phyloP scores from a whole-genome alignment of 2,888 invertebrate species.

The Heteromyza rotundicornis region DNA sequence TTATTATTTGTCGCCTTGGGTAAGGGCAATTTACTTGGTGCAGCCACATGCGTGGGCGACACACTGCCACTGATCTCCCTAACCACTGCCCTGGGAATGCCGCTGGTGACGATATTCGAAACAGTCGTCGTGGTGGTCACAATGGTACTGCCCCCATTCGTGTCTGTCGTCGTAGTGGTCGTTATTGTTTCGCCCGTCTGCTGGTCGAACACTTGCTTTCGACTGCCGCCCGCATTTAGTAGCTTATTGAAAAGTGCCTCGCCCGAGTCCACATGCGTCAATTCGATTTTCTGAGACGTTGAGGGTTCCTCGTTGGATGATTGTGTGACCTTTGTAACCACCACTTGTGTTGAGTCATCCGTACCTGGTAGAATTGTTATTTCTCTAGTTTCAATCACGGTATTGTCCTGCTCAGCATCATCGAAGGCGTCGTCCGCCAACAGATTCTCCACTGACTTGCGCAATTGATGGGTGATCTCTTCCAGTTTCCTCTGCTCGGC shows the following conservation, averaged over 20 bases:
- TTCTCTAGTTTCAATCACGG: slow-evolving; percentile 42
- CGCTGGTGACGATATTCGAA: slow-evolving; percentile 57
- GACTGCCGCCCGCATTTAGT: slow-evolving; percentile 43
- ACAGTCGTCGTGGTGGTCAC: slow-evolving; percentile 57
- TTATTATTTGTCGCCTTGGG: slow-evolving; percentile 10
- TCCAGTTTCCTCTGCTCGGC: slow-evolving; percentile 54
- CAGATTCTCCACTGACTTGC: slow-evolving; percentile 53
- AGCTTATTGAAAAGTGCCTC: slow-evolving; percentile 51
- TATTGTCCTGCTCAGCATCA: neutral
- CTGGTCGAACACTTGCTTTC: slow-evolving; percentile 49
- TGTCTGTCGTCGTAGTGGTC: slow-evolving; percentile 54
- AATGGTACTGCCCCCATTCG: slow-evolving; percentile 42
- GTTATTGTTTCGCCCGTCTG: slow-evolving; percentile 48
- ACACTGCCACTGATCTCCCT: slow-evolving; percentile 15
- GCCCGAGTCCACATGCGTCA: slow-evolving; percentile 37
- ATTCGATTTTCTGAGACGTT: neutral
- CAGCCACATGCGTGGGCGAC: neutral
- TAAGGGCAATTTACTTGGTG: slow-evolving; percentile 28
- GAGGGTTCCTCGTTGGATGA: neutral
- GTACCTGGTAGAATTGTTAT: slow-evolving; percentile 37
- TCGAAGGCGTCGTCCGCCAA: slow-evolving; percentile 40
- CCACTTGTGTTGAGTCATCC: slow-evolving; percentile 35
- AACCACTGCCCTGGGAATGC: slow-evolving; percentile 47
- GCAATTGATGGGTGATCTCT: slow-evolving; percentile 53
- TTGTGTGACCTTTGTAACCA: slow-evolving; percentile 43